Conservation (phyloP, 2,113 vertebrate species). For the Antechinus stuartii region DNA sequence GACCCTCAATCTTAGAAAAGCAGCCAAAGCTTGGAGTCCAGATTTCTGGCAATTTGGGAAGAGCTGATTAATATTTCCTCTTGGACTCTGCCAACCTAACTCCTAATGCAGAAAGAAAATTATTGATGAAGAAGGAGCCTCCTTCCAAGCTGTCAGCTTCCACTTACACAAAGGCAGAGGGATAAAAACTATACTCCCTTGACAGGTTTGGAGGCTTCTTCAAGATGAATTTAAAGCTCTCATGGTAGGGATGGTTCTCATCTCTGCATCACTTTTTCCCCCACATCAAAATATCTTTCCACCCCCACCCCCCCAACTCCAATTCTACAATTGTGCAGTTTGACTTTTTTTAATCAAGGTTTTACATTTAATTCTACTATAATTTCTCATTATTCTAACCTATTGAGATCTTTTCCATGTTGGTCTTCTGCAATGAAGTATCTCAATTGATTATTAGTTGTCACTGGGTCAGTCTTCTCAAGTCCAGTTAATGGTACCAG, state of each 20-base stretch:
- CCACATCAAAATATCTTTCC: neutral
- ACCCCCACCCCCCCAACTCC: neutral
- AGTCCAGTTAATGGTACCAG: neutral
- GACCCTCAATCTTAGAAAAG: neutral
- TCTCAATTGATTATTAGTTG: neutral
- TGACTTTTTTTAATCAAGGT: neutral
- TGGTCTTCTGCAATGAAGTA: neutral
- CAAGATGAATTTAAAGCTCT: neutral
- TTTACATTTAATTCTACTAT: neutral
- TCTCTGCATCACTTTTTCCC: neutral
- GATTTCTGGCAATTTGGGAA: neutral
- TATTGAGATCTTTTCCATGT: neutral
- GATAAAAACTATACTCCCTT: neutral
- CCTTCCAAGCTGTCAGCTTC: neutral
- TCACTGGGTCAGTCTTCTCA: neutral
- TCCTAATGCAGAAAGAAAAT: neutral
- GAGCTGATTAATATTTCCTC: neutral
- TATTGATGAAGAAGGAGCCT: neutral
- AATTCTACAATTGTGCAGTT: neutral
- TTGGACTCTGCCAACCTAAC: neutral
- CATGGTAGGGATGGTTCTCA: neutral
- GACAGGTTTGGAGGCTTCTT: neutral
- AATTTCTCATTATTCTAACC: neutral
- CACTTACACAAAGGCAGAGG: neutral
- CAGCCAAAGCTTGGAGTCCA: neutral